These are phyloP conservation scores for Podarcis raffonei DNA, from an alignment of 2,113 vertebrate species.

Conservation along the genomic window DNA sequence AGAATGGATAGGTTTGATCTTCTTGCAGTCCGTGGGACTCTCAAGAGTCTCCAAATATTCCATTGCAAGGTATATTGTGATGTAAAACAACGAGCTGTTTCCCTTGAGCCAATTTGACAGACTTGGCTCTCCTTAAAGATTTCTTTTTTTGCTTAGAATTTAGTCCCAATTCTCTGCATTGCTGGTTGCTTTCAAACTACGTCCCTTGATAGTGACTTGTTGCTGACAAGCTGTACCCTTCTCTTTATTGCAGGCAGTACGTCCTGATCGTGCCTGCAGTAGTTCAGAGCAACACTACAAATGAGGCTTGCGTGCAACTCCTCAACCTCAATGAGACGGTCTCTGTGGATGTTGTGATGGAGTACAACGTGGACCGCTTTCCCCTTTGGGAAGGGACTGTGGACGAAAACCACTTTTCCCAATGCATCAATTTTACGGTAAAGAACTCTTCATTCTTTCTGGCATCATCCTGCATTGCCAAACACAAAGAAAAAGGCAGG, in stretches of 20 bases:
- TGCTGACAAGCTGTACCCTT: background rate
- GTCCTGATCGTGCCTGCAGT: slow-evolving; percentile 51
- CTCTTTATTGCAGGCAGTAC: slow-evolving; percentile 50
- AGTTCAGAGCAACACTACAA: slow-evolving; percentile 29
- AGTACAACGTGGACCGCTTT: slow-evolving; percentile 37
- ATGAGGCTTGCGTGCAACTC: slow-evolving; percentile 60
- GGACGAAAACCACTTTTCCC: slow-evolving; percentile 25
- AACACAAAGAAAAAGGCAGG: background rate
- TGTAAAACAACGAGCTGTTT: no score
- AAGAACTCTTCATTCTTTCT: background rate
- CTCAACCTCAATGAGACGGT: slow-evolving; percentile 49
- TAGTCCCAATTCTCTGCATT: background rate
- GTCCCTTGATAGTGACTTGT: background rate
- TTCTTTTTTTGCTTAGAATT: no score
- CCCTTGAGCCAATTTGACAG: no score
- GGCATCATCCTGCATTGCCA: background rate
- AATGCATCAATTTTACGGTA: slow-evolving; percentile 55
- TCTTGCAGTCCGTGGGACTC: no score
- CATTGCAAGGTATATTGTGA: no score
- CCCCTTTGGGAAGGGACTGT: slow-evolving; percentile 49
- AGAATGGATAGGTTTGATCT: no score
- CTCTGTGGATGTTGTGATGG: slow-evolving; percentile 43
- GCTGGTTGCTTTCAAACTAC: background rate
- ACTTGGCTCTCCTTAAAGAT: no score
- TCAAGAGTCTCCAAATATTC: no score